Evolutionary conservation across 1,140 invertebrate genomes (phyloP).

Genomic region (Neotoxoptera formosana): DNA sequence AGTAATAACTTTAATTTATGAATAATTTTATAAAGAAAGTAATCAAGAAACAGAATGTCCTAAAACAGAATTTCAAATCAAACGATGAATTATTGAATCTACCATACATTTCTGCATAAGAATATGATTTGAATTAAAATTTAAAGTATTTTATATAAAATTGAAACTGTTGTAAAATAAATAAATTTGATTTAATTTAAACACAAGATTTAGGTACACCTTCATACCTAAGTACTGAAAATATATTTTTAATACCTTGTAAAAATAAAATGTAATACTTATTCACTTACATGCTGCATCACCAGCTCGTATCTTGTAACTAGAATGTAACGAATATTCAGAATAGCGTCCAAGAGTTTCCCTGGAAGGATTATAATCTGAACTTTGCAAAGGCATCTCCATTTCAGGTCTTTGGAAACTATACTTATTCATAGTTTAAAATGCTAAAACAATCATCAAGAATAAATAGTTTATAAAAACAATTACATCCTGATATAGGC

Average conservation of each 20-base stretch:
- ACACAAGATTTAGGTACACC: no score
- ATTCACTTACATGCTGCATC: constrained; percentile 58
- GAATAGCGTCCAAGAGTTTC: constrained; percentile 61
- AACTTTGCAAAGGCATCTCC: constrained; percentile 56
- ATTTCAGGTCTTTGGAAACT: constrained; percentile 51
- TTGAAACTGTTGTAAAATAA: no score
- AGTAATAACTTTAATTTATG: no score
- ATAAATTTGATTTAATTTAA: no score
- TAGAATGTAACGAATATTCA: constrained; percentile 61
- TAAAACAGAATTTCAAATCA: no score
- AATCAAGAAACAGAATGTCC: no score
- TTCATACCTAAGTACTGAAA: background rate
- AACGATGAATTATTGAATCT: no score
- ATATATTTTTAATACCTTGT: background rate
- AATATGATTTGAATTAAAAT: no score
- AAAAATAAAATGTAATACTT: constrained; percentile 3
- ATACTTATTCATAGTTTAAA: constrained; percentile 38
- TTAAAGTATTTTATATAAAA: no score
- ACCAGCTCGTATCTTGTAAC: constrained; percentile 56
- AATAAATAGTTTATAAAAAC: background rate
- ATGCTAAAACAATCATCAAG: constrained; percentile 10
- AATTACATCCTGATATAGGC: background rate
- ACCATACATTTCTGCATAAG: no score
- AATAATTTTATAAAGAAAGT: no score
- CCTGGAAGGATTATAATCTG: constrained; percentile 58